Conservation (phyloP, 2,888 invertebrate species). For the Leptinotarsa juncta region DNA sequence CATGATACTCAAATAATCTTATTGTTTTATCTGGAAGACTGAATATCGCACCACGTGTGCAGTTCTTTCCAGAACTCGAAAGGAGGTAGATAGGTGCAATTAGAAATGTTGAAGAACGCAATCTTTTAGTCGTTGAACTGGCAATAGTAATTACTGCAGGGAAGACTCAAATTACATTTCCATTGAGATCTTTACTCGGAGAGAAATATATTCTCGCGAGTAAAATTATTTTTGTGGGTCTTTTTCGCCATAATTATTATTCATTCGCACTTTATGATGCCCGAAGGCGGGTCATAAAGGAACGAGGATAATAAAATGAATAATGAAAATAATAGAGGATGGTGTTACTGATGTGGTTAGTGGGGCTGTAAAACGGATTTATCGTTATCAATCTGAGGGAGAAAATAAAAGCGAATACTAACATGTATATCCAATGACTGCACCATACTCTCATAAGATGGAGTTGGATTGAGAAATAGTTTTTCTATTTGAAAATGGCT, state of each 20-base stretch:
- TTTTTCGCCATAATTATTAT: slow-evolving; percentile 2
- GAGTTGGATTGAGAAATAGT: too few species aligned
- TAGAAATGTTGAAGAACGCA: slow-evolving; percentile 43
- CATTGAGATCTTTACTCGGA: slow-evolving; percentile 20
- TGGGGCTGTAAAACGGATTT: not conserved
- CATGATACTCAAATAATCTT: not conserved
- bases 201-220: slow-evolving; percentile 20
- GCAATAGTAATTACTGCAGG: slow-evolving; percentile 41
- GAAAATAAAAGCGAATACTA: not conserved
- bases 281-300: slow-evolving; percentile 2
- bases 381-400: not conserved
- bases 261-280: not conserved
- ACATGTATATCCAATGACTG: not conserved
- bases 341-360: slow-evolving; percentile 8
- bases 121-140: slow-evolving; percentile 44
- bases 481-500: too few species aligned
- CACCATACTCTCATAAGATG: too few species aligned
- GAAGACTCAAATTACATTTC: slow-evolving; percentile 40
- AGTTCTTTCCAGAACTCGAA: slow-evolving; percentile 22
- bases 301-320: slow-evolving; percentile 8
- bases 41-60: slow-evolving; percentile 12
- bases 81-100: slow-evolving; percentile 33
- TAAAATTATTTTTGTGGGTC: slow-evolving; percentile 5
- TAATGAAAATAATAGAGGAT: slow-evolving; percentile 2
- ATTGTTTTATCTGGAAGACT: too few species aligned